phyloP scores from a whole-genome alignment of 2,797 vertebrate species.

The Pachyuromys duprasi region DNA sequence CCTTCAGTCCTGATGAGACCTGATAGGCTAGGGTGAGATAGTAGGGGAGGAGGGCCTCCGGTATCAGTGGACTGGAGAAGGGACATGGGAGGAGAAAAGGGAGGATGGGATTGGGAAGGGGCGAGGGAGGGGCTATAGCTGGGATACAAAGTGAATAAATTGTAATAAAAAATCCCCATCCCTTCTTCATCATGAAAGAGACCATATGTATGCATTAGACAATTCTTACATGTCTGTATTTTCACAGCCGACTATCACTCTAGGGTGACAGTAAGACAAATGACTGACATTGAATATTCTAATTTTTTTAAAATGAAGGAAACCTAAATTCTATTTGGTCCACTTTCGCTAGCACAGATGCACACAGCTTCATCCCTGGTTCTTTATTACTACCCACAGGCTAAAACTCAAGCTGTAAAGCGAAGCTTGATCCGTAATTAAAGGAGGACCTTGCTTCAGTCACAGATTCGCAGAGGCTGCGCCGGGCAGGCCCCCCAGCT shows the following conservation, averaged over 20 bases:
- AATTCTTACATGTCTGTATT: background rate
- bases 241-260: background rate
- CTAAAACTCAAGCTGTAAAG: conserved; percentile 60
- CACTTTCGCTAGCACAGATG: conserved; percentile 24
- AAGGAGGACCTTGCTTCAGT: conserved; percentile 72
- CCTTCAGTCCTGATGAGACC: no score
- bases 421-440: conserved; percentile 78
- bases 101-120: no score
- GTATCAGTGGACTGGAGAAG: no score
- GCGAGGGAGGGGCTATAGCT: no score
- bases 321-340: conserved; percentile 38
- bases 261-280: background rate
- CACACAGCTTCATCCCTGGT: conserved; percentile 7
- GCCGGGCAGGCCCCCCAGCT: conserved; percentile 83
- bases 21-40: no score
- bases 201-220: background rate
- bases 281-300: background rate
- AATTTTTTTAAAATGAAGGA: background rate
- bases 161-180: background rate
- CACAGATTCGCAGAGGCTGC: conserved; percentile 41
- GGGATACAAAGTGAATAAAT: no score
- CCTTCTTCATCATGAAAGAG: background rate
- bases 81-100: no score
- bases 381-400: conserved; percentile 76
- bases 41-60: no score